A percentile compares a stretch with the other conserved stretches of the same genome.
phyloP scores from a whole-genome alignment of 2,888 invertebrate species.

The Chalcosyrphus nemorum region DNA sequence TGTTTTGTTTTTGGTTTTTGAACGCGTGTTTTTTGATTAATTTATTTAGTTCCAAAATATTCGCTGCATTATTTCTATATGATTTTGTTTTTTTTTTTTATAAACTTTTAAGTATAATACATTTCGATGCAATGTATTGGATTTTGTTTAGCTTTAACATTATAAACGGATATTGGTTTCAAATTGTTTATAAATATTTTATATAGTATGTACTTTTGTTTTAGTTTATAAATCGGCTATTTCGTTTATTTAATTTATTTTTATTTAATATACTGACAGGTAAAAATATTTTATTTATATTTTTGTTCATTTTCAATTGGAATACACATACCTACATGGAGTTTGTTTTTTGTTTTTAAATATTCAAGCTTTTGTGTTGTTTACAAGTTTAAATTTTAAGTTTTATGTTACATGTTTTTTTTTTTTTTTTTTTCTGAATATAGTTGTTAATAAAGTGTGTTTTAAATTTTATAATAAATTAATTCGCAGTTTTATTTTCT shows the following conservation, averaged over 20 bases:
- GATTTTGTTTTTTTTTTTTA: conserved; percentile 56
- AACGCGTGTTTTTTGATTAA: conserved; percentile 60
- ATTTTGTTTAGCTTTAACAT: conserved; percentile 47
- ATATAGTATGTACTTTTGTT: conserved; percentile 48
- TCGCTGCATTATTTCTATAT: conserved; percentile 42
- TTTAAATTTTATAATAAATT: conserved; percentile 38
- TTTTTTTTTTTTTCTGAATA: conserved; percentile 59
- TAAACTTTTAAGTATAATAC: conserved; percentile 62
- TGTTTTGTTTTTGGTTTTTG: background rate
- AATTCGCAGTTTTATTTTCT: conserved; percentile 26
- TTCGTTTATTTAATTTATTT: conserved; percentile 42
- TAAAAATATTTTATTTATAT: conserved; percentile 53
- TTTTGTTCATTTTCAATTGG: conserved; percentile 34
- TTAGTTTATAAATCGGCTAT: conserved; percentile 39
- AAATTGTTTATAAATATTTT: conserved; percentile 76
- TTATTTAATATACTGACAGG: conserved; percentile 55
- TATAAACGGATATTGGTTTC: conserved; percentile 77
- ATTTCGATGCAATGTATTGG: conserved; percentile 42
- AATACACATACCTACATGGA: conserved; percentile 69
- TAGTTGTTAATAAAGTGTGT: conserved; percentile 11
- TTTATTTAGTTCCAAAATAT: conserved; percentile 47
- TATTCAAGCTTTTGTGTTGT: conserved; percentile 38
- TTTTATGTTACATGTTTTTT: conserved; percentile 73
- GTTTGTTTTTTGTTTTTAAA: conserved; percentile 50
- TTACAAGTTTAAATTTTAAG: conserved; percentile 43